These are phyloP conservation scores for Boloria euphrosyne DNA, from an alignment of 2,888 invertebrate species.

Conservation along the genomic window DNA sequence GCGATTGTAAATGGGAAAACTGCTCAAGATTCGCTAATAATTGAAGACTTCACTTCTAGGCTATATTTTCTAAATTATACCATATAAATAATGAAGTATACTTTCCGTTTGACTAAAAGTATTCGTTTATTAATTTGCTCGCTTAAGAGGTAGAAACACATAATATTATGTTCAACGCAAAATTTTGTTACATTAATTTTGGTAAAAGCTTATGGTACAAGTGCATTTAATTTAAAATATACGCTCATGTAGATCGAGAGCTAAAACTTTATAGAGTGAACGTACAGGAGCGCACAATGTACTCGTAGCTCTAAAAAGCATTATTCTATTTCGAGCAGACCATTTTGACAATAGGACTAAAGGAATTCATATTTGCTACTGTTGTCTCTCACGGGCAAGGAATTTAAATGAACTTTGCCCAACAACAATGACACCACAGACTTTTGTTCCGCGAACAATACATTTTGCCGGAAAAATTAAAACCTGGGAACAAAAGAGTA, in stretches of 20 bases:
- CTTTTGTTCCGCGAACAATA: conserved; percentile 79
- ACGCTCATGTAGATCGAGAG: conserved; percentile 5
- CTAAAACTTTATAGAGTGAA: conserved; percentile 19
- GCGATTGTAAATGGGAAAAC: too few species aligned
- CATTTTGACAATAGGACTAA: conserved; percentile 75
- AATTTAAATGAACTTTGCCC: conserved; percentile 82
- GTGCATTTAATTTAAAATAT: conserved; percentile 14
- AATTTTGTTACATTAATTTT: not conserved
- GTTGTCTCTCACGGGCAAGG: conserved; percentile 76
- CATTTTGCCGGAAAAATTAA: conserved; percentile 80
- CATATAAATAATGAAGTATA: too few species aligned
- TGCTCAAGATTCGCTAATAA: too few species aligned
- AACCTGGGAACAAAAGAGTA: conserved; percentile 78
- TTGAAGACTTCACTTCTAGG: too few species aligned
- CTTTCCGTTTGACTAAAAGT: too few species aligned
- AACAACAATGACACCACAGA: conserved; percentile 74
- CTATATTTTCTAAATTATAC: too few species aligned
- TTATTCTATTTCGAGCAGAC: conserved; percentile 69
- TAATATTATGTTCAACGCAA: not conserved
- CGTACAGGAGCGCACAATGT: conserved; percentile 27
- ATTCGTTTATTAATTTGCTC: too few species aligned
- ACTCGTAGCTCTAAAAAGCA: conserved; percentile 59
- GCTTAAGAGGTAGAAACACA: not conserved
- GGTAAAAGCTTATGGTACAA: not conserved
- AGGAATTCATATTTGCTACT: conserved; percentile 81